A percentile compares a stretch with the other conserved stretches of the same genome.
phyloP scores from a whole-genome alignment of 1,140 invertebrate genomes.

The Macrosteles quadrilineatus region DNA sequence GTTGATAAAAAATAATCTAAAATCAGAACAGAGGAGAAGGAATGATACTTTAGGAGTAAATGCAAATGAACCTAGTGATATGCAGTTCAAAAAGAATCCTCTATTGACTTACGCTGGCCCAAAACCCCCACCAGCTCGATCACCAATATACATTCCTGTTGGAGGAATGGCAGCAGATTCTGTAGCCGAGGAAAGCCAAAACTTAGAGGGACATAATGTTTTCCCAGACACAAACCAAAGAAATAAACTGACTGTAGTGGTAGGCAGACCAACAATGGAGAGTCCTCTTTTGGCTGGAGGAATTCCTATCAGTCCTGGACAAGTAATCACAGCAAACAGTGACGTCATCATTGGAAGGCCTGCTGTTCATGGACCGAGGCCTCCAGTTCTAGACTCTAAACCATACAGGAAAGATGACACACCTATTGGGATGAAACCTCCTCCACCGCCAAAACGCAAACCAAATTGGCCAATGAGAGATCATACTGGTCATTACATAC shows the following conservation, averaged over 20 bases:
- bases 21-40: constrained; percentile 43
- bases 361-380: constrained; percentile 64
- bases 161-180: constrained; percentile 62
- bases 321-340: constrained; percentile 79
- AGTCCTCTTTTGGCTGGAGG: constrained; percentile 66
- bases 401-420: constrained; percentile 46
- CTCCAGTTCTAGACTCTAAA: constrained; percentile 54
- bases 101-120: constrained; percentile 32
- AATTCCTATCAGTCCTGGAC: constrained; percentile 79
- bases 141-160: constrained; percentile 77
- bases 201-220: constrained; percentile 45
- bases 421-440: constrained; percentile 61
- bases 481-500: constrained; percentile 24
- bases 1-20: constrained; percentile 62
- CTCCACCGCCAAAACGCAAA: constrained; percentile 49
- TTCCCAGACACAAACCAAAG: constrained; percentile 42
- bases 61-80: constrained; percentile 12
- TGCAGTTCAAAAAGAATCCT: constrained; percentile 13
- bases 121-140: constrained; percentile 46
- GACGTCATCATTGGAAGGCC: constrained; percentile 83
- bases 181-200: constrained; percentile 71
- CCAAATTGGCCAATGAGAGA: constrained; percentile 28
- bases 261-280: constrained; percentile 57
- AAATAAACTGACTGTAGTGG: constrained; percentile 42
- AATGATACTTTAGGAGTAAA: constrained; percentile 34